These are phyloP conservation scores for Calyptomena viridis DNA, from an alignment of 2,113 vertebrate species.

Conservation along the genomic window DNA sequence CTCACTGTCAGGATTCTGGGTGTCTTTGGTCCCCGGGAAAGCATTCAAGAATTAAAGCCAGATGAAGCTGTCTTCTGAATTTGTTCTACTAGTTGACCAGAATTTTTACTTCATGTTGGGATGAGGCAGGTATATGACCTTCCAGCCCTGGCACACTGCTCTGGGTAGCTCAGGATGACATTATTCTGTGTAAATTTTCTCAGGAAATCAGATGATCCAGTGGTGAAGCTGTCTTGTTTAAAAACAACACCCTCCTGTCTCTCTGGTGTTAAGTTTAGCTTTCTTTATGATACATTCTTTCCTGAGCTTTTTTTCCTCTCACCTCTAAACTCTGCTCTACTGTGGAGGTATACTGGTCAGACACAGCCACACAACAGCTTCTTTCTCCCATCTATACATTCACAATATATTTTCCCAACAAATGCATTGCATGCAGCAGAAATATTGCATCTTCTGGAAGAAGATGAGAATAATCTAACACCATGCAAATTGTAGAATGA, in stretches of 20 bases:
- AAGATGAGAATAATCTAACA: background rate
- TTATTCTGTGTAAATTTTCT: background rate
- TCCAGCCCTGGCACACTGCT: background rate
- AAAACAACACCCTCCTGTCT: background rate
- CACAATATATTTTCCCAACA: background rate
- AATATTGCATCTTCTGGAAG: background rate
- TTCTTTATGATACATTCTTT: background rate
- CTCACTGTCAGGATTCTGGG: background rate
- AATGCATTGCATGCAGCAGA: background rate
- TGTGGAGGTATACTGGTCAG: background rate
- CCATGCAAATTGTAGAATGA: background rate
- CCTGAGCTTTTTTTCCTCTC: background rate
- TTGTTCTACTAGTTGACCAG: background rate
- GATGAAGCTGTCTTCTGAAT: background rate
- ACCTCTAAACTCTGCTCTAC: background rate
- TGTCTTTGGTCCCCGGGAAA: background rate
- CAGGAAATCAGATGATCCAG: background rate
- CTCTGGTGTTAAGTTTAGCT: background rate
- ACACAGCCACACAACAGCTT: background rate
- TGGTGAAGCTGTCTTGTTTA: background rate
- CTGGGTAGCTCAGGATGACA: background rate
- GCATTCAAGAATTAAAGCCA: background rate
- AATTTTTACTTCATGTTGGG: background rate
- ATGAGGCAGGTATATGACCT: background rate
- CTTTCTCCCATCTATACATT: background rate